Conservation (phyloP, 2,888 invertebrate genomes). For the Allolobophora icterica region DNA sequence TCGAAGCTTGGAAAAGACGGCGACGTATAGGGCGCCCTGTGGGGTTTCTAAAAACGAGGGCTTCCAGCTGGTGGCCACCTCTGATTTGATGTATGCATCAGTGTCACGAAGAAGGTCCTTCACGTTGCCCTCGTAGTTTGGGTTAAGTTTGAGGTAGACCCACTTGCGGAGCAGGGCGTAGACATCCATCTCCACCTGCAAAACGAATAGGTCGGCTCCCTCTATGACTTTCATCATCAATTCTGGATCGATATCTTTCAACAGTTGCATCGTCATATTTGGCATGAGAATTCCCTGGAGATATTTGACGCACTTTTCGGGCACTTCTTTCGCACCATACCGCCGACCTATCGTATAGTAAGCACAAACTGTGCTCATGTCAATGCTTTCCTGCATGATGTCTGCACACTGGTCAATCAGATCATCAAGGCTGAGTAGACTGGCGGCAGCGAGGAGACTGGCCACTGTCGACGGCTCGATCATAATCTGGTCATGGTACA, state of each 20-base stretch:
- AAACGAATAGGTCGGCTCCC: constrained; percentile 75
- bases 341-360: constrained; percentile 76
- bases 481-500: constrained; percentile 78
- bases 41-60: constrained; percentile 27
- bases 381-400: constrained; percentile 79
- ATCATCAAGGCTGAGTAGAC: constrained; percentile 77
- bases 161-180: constrained; percentile 77
- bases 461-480: constrained; percentile 75
- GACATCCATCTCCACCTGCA: constrained; percentile 80
- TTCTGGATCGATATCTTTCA: constrained; percentile 72
- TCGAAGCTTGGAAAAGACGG: constrained; percentile 67
- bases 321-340: constrained; percentile 74
- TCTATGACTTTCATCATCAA: constrained; percentile 73
- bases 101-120: constrained; percentile 56
- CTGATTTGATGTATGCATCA: constrained; percentile 65
- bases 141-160: constrained; percentile 72
- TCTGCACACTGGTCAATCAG: constrained; percentile 77
- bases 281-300: constrained; percentile 75
- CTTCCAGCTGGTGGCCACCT: neutral
- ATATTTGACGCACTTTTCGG: constrained; percentile 72
- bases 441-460: constrained; percentile 76
- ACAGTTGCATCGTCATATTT: constrained; percentile 69
- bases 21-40: neutral
- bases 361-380: constrained; percentile 72
- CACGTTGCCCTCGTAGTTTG: constrained; percentile 65